Evolutionary conservation across 2,888 invertebrate species (phyloP).

Genomic region (Panzeria rudis): DNA sequence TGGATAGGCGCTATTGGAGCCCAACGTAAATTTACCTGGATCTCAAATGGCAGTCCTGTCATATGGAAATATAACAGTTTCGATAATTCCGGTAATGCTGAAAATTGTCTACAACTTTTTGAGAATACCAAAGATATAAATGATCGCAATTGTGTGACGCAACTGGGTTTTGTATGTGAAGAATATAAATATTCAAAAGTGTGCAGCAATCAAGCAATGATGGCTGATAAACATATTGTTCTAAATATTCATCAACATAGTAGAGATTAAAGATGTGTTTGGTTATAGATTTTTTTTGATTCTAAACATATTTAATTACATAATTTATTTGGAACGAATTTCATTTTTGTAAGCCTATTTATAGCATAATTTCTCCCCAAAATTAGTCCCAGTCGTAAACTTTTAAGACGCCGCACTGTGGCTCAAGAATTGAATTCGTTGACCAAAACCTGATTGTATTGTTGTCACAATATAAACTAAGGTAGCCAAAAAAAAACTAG

Average conservation of each 20-base stretch:
- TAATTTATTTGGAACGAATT: no score
- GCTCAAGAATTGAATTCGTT: no score
- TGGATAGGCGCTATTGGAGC: conserved; percentile 54
- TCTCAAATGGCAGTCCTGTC: conserved; percentile 42
- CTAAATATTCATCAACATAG: conserved; percentile 44
- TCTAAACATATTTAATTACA: no score
- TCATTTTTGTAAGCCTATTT: no score
- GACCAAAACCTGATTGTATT: no score
- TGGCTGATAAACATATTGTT: conserved; percentile 23
- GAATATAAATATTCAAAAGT: conserved; percentile 1
- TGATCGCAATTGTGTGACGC: conserved; percentile 48
- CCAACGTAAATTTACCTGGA: conserved; percentile 59
- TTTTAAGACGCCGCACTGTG: no score
- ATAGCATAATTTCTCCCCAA: no score
- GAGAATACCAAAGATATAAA: conserved; percentile 44
- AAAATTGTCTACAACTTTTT: conserved; percentile 56
- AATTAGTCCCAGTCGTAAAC: no score
- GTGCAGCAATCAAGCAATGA: background rate
- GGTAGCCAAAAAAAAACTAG: no score
- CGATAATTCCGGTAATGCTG: conserved; percentile 36
- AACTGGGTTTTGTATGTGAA: conserved; percentile 60
- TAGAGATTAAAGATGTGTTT: background rate
- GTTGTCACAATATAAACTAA: no score
- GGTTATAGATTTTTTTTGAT: background rate
- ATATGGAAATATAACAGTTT: conserved; percentile 46